Base-by-base conservation (phyloP, 2,113 vertebrate genomes). In the Microcebus lehilahytsara region DNA sequence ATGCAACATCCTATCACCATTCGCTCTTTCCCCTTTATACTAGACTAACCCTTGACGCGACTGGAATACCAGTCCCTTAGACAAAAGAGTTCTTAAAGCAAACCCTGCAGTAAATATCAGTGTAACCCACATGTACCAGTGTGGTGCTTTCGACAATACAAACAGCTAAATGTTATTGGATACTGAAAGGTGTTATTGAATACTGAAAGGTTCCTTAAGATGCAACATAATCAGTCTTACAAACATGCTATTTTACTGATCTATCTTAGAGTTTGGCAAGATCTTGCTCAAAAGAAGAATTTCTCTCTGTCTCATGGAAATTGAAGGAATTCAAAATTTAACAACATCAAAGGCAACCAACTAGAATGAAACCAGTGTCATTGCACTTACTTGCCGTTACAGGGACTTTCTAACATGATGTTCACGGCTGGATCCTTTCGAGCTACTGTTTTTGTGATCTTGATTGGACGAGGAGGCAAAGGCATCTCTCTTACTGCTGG, bases 381-480 rank as follows among this genome's bases (percentile, higher is more conserved):
- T 13, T 30, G 72, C 22, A 30, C 99, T 98, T 98, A 99, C 99
- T 98, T 98, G 58, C 98, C 97, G 93, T 99, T 98, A 84, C 98
- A 97, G 66, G 98, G 99, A 66, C 97, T 98, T 97, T 99, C 98
- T 56, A 99, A 96, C 72, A 99, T 3, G 89, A 99, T 98, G 90
- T 98, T 98, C n/a, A 83, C 98, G 6, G 97, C 96, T 16, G 97
- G 77, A 11, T 98, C 97, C 92, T 95, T 98, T 25, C 5, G 74
- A 84, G 96, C 85, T 1, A 71, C 91, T 64, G 96, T 96, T 95
- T 93, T 99, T 71, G 99, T 99, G 97, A 99, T 98, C 85, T 98
- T 99, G 98, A 99, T 98, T 49, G 99, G 99, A 96, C 98, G 98
- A 95, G 99, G 99, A 97, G 98, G 98, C 51, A 49, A 77, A 93